Conservation (phyloP, 1,140 invertebrate genomes). For the Danaus melanippus region DNA sequence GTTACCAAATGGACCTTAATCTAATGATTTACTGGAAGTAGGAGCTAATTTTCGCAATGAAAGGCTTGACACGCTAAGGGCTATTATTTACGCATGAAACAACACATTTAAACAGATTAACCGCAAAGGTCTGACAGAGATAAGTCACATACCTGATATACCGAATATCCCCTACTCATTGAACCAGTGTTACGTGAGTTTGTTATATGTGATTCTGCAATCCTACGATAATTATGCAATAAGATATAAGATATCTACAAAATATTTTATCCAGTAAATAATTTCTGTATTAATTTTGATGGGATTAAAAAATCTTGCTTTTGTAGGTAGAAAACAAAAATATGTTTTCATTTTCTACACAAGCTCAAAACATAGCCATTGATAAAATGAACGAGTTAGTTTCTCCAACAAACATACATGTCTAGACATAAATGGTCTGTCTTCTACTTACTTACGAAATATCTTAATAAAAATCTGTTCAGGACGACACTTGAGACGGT, state of each 20-base stretch:
- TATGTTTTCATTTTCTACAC: no score
- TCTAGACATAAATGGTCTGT: constrained; percentile 2
- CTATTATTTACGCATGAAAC: constrained; percentile 17
- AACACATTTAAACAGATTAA: constrained; percentile 27
- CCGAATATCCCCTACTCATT: constrained; percentile 14
- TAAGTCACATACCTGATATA: constrained; percentile 19
- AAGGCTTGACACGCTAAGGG: constrained; percentile 16
- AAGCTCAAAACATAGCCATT: no score
- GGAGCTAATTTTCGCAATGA: constrained; percentile 21
- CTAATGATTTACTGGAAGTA: no score
- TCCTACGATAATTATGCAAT: not conserved
- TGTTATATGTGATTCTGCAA: constrained; percentile 8
- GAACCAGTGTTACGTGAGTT: constrained; percentile 8
- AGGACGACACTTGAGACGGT: not conserved
- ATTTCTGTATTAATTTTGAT: no score
- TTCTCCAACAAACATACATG: no score
- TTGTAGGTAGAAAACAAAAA: no score
- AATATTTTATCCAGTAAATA: no score
- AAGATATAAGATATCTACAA: no score
- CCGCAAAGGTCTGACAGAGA: constrained; percentile 23
- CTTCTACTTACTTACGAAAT: not conserved
- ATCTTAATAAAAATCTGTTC: no score
- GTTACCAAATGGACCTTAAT: no score
- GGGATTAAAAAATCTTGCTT: no score
- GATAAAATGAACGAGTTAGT: no score